Evolutionary conservation across 2,113 vertebrate species (phyloP), one percentile per base, ranked within the genome.

Genomic region (Romanogobio albipinnatus): DNA sequence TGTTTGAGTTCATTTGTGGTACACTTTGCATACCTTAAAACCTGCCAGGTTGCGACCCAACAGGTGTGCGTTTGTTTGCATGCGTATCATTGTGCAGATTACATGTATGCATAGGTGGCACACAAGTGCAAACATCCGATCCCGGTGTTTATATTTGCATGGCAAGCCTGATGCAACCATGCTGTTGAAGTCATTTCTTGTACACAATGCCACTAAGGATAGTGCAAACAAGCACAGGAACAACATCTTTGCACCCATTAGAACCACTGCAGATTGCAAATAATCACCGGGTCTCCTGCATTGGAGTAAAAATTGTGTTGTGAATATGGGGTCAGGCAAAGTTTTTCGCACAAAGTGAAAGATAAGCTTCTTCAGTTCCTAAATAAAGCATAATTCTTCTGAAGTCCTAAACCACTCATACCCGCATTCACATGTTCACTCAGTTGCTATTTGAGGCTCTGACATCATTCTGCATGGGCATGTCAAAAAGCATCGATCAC

Each of bases 401-500:
- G 26, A 45, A 76, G 49, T 51, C 45, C 61, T 59, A 19, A n/a
- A 76, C 43, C 82, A 51, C 19, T 68, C 87, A 87, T 88, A 86
- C 86, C 84, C 82, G 77, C 85, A 87, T 89, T 86, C 81, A 70
- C 84, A 83, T 61, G n/a, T 17, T 71, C 49, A 62, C 51, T 49
- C 49, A 74, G 74, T 68, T 92, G 85, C 86, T 89, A 87, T 86
- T 87, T 66, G 62, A n/a, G 82, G 84, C 85, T 84, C 82, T 89
- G 92, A 94, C 93, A 92, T 93, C 92, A 91, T 86, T 89, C 92
- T 91, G 90, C 88, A 91, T 92, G 91, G 90, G 90, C 90, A 92
- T 92, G 93, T 93, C 94, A 94, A 91, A 88, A 93, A 90, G 88
- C 91, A 94, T 94, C 91, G 90, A 94, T 94, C 93, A 93, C 82